phyloP scores from a whole-genome alignment of 2,888 invertebrate genomes.

The Cotesia congregata region DNA sequence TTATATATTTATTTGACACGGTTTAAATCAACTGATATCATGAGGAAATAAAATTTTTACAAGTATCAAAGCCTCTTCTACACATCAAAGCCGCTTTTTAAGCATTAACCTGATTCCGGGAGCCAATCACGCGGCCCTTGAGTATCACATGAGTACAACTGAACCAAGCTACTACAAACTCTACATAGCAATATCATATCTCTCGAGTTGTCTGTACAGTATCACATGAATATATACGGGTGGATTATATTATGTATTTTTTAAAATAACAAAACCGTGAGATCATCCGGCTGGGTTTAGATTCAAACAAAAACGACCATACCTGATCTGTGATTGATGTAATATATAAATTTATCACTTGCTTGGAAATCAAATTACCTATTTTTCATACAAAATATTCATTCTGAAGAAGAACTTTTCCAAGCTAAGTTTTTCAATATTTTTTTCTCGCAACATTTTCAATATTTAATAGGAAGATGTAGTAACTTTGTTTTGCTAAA shows the following conservation, averaged over 20 bases:
- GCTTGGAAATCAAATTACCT: too few relatives aligned
- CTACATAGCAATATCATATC: background rate
- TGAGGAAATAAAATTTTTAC: too few relatives aligned
- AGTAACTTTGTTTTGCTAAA: too few relatives aligned
- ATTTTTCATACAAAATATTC: too few relatives aligned
- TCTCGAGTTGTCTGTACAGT: background rate
- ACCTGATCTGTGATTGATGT: too few relatives aligned
- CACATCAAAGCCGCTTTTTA: slow-evolving; percentile 21
- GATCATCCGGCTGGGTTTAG: background rate
- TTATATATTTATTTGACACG: too few relatives aligned
- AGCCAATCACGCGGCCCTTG: slow-evolving; percentile 38
- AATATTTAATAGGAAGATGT: too few relatives aligned
- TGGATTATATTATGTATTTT: background rate
- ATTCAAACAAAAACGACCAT: background rate
- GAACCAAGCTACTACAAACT: background rate
- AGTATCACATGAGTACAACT: slow-evolving; percentile 16
- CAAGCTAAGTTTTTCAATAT: too few relatives aligned
- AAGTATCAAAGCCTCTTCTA: background rate
- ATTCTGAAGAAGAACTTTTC: too few relatives aligned
- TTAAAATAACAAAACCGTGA: background rate
- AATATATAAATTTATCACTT: too few relatives aligned
- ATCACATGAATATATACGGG: background rate
- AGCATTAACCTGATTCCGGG: slow-evolving; percentile 48
- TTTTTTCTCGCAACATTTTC: too few relatives aligned
- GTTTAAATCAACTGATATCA: too few relatives aligned